phyloP scores from a whole-genome alignment of 2,888 invertebrate species.

The Tridacna crocea region DNA sequence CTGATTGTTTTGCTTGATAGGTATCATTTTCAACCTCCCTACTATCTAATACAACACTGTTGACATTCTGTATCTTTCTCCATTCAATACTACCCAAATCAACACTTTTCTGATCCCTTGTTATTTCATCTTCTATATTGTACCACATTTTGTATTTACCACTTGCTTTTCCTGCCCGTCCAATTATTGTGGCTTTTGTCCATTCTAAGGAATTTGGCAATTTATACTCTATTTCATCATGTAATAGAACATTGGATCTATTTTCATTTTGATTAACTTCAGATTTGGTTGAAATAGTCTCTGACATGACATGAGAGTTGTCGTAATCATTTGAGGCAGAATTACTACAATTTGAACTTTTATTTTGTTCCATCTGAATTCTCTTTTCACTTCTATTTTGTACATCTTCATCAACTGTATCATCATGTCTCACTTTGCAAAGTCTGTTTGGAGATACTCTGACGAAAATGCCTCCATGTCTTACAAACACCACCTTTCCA shows the following conservation, averaged over 20 bases:
- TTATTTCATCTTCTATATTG: conserved; percentile 24
- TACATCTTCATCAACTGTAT: neutral
- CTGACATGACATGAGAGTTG: too few relatives aligned
- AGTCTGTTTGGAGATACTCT: conserved; percentile 2
- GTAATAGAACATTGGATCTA: too few relatives aligned
- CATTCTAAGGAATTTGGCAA: conserved; percentile 23
- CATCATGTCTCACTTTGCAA: neutral
- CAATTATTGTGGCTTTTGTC: conserved; percentile 31
- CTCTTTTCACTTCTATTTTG: neutral
- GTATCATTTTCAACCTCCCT: neutral
- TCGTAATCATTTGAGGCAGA: too few relatives aligned
- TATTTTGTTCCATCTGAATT: neutral
- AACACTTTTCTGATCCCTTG: conserved; percentile 7
- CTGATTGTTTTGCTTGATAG: conserved; percentile 34
- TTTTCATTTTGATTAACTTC: too few relatives aligned
- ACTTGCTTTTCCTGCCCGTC: conserved; percentile 41
- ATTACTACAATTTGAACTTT: too few relatives aligned
- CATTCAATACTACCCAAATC: neutral
- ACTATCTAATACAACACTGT: neutral
- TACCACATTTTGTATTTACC: conserved; percentile 46
- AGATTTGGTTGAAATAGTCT: too few relatives aligned
- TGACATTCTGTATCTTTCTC: conserved; percentile 1
- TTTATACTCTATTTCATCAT: conserved; percentile 1
- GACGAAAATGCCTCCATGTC: neutral
- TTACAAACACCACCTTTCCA: conserved; percentile 5